Evolutionary conservation across 2,888 invertebrate species (phyloP), one percentile per base, ranked within the genome.

Genomic region (Gonocerus acuteangulatus): DNA sequence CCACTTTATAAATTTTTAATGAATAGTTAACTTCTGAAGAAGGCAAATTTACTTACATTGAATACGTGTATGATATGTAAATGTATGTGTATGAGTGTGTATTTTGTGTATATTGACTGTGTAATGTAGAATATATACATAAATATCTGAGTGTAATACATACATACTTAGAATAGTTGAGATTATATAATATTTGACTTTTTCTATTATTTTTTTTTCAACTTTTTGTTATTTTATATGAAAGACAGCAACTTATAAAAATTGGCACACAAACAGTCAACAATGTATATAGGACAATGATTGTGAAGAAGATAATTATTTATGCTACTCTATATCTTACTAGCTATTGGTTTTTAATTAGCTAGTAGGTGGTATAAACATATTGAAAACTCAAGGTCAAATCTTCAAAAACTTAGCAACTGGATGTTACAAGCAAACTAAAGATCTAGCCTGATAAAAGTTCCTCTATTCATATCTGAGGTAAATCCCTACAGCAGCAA

Each of bases 191-290:
- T 19, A 51, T 51, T 34, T 34, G 19, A 51, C 13, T 32, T 18
- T n/a, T 4, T 19, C 32, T 34, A 34, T 34, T 16, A 9, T 34
- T 19, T 18, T 19, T 1, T 1, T 1, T 3, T 21, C 34, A 34
- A 19, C 34, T 36, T 34, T 4, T n/a, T 13, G 2, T 18, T 27
- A 15, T 16, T 48, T 48, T 27, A 27, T 18, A 54, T 15, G 39
- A 56, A 39, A 44, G 21, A 56, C 56, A 44, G 56, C 42, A 56
- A 56, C 18, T 42, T 44, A 56, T 44, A 44, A 44, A 44, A 44
- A 27, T 56, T 56, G 56, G 56, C 56, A 56, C 56, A 56, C 56
- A 18, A 56, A 56, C 56, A 56, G 56, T 56, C 56, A 44, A 56
- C 44, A 56, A 44, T 56, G 27, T 27, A 56, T 21, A 56, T 21